Base-by-base conservation (phyloP, 2,888 invertebrate genomes). In the Microplitis manilae region DNA sequence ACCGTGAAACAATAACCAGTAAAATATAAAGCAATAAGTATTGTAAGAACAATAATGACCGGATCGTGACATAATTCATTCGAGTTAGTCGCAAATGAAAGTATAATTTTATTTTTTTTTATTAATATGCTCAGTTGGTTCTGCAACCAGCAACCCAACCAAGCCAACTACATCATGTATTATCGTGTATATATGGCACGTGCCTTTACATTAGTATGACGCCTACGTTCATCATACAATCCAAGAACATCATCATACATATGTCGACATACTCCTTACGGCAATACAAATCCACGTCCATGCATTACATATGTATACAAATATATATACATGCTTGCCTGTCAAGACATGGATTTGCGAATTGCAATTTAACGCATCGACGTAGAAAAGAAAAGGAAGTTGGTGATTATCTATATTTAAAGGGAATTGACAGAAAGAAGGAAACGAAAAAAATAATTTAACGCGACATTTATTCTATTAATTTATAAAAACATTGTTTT, bases 281-380 rank as follows among this genome's bases (percentile, higher is more conserved):
- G 50, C 13, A 13, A 13, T 50, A 50, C 50, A 78, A 81, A 76
- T 75, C 79, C 8, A 61, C 68, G 68, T 38, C 68, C 68, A 60
- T 40, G 39, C 59, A 65, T n/a, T 39, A 15, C 59, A 15, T 5
- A 13, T 50, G 2, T 50, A 13, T 50, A 50, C 13, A 13, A 50
- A 4, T 5, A 50, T 50, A 13, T 50, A 13, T 50, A 50, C 50
- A 13, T 8, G 8, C 50, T 67, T 73, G 64, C 65, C 30, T 69
- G 50, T 62, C 15, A 83, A 77, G 81, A 85, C 87, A 87, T 87
- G 86, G 86, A 87, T 87, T 87, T 87, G 87, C 87, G 86, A 87
- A 87, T 83, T 79, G 80, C 85, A 86, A 85, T 86, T 85, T 83
- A 83, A 87, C 84, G 77, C 79, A 79, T 82, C 79, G 81, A 82